A percentile compares a stretch with the other conserved stretches of the same genome.
Conservation (phyloP, 2,888 invertebrate species). For the Plagodis dolabraria region DNA sequence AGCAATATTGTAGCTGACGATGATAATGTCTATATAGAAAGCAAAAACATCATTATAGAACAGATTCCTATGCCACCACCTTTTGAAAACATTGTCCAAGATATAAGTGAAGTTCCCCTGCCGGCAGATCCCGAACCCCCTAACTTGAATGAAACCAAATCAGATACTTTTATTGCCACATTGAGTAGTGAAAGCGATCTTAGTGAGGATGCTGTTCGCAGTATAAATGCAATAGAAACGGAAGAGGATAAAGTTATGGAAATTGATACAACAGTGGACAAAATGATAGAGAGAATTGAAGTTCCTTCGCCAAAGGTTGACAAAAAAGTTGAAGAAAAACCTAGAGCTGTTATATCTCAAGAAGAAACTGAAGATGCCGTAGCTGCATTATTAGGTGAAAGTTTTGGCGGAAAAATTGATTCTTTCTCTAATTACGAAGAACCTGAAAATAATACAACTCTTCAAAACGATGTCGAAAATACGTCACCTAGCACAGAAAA, state of each 20-base stretch:
- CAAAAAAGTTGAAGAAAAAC: slow-evolving; percentile 89
- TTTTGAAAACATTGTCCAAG: slow-evolving; percentile 65
- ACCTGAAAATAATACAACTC: slow-evolving; percentile 68
- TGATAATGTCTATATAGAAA: slow-evolving; percentile 54
- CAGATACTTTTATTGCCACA: slow-evolving; percentile 87
- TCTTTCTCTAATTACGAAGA: slow-evolving; percentile 85
- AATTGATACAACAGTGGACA: slow-evolving; percentile 57
- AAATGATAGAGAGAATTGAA: slow-evolving; percentile 63
- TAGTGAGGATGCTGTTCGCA: slow-evolving; percentile 92
- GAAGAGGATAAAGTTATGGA: slow-evolving; percentile 57
- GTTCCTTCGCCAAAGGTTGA: slow-evolving; percentile 67
- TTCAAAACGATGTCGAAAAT: slow-evolving; percentile 75
- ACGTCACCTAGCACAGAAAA: slow-evolving; percentile 78
- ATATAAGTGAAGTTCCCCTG: slow-evolving; percentile 77
- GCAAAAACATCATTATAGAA: slow-evolving; percentile 64
- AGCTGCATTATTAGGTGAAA: slow-evolving; percentile 93
- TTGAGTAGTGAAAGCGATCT: slow-evolving; percentile 76
- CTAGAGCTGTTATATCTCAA: slow-evolving; percentile 93
- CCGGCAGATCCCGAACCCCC: slow-evolving; percentile 63
- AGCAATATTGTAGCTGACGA: slow-evolving; percentile 38
- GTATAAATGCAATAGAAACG: slow-evolving; percentile 86
- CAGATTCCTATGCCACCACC: slow-evolving; percentile 76
- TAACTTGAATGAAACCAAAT: slow-evolving; percentile 48
- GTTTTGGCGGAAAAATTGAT: slow-evolving; percentile 88
- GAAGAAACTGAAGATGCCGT: slow-evolving; percentile 97